Evolutionary conservation across 2,888 invertebrate species (phyloP).

Genomic region (Pandemis cinnamomeana): DNA sequence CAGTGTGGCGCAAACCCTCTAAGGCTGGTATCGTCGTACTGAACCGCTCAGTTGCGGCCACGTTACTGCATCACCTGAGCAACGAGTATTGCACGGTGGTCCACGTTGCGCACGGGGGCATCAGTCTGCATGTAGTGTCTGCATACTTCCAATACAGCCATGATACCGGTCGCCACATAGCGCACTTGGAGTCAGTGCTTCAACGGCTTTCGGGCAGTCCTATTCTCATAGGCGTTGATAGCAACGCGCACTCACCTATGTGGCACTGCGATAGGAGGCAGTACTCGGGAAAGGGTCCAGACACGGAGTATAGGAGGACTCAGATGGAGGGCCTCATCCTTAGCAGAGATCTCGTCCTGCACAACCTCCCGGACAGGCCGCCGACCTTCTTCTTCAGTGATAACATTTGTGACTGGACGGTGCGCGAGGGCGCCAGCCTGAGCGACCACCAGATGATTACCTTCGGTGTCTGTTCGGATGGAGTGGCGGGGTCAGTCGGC

Average conservation of each 20-base stretch:
- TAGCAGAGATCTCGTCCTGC: conserved; percentile 14
- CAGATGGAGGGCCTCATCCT: conserved; percentile 43
- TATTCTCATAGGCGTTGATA: conserved; percentile 45
- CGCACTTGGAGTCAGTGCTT: conserved; percentile 42
- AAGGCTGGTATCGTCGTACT: conserved; percentile 34
- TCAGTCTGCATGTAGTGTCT: conserved; percentile 26
- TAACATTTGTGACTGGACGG: neutral
- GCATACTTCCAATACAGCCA: conserved; percentile 44
- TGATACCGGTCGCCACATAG: conserved; percentile 22
- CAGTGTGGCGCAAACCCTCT: neutral
- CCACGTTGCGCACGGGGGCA: neutral
- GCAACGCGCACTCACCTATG: conserved; percentile 49
- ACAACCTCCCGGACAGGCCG: conserved; percentile 39
- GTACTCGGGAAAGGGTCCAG: conserved; percentile 38
- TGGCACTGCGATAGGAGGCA: conserved; percentile 45
- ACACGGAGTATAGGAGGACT: conserved; percentile 22
- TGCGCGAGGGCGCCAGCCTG: conserved; percentile 32
- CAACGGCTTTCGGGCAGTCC: conserved; percentile 1
- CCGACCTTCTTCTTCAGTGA: conserved; percentile 38
- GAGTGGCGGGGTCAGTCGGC: neutral
- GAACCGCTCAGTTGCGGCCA: conserved; percentile 10
- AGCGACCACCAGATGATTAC: conserved; percentile 48
- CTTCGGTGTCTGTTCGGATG: neutral
- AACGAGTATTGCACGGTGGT: conserved; percentile 20
- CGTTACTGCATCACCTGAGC: conserved; percentile 21